A percentile compares a stretch with the other conserved stretches of the same genome.
phyloP scores from a whole-genome alignment of 2,888 invertebrate species.

The Piscicola geometra region DNA sequence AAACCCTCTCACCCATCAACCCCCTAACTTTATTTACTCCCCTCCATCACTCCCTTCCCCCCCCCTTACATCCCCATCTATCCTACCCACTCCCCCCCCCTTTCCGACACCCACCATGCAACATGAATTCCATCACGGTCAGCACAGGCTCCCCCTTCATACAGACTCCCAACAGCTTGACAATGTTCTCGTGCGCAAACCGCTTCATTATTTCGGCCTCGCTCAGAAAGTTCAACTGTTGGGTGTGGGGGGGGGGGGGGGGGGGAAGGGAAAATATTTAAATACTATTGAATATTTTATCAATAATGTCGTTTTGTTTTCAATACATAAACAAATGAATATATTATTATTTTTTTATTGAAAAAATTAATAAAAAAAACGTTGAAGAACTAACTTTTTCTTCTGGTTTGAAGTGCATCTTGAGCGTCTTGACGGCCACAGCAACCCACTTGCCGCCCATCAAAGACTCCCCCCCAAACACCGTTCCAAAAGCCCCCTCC shows the following conservation, averaged over 20 bases:
- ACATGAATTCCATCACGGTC: conserved; percentile 88
- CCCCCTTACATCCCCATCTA: neutral
- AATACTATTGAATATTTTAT: too few species aligned
- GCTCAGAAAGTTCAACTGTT: conserved; percentile 73
- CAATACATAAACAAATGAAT: too few species aligned
- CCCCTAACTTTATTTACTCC: too few species aligned
- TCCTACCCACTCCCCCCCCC: neutral
- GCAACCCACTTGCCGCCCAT: conserved; percentile 68
- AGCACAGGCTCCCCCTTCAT: conserved; percentile 80
- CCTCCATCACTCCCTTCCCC: too few species aligned
- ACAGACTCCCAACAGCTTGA: conserved; percentile 77
- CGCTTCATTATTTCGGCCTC: conserved; percentile 92
- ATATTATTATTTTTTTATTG: too few species aligned
- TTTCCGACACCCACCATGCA: conserved; percentile 71
- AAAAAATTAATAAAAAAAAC: too few species aligned
- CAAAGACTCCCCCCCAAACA: conserved; percentile 82
- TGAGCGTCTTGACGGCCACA: conserved; percentile 71
- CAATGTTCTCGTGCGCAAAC: conserved; percentile 82
- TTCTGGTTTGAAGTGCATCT: conserved; percentile 74
- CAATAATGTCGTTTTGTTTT: too few species aligned
- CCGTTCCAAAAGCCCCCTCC: conserved; percentile 86
- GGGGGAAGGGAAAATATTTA: too few species aligned
- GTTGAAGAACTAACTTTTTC: conserved; percentile 70
- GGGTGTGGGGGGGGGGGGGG: neutral
- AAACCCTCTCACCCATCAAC: too few species aligned